These are phyloP conservation scores for Polydesmus complanatus DNA, from an alignment of 2,888 invertebrate genomes.

Conservation along the genomic window DNA sequence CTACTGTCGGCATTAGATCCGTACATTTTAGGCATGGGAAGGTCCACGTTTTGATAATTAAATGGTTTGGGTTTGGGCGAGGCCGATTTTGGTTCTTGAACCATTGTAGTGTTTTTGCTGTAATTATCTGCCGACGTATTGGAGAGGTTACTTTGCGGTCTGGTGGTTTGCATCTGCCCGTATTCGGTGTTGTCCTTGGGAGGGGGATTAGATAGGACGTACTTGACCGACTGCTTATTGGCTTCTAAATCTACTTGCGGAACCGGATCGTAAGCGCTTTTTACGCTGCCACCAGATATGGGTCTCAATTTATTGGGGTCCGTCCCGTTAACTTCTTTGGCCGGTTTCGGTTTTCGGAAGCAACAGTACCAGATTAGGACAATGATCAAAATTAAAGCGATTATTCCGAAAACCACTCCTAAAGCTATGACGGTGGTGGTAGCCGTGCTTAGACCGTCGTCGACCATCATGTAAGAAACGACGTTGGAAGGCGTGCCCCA, in stretches of 20 bases:
- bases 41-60: neutral
- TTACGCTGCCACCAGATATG: neutral
- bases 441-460: neutral
- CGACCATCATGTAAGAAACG: neutral
- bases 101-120: neutral
- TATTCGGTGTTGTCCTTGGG: too few relatives aligned
- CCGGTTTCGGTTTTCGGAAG: neutral
- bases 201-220: neutral
- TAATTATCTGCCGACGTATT: neutral
- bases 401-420: neutral
- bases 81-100: neutral
- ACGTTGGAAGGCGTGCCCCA: neutral
- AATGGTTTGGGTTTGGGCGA: neutral
- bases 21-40: too few relatives aligned
- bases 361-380: slow-evolving; percentile 1
- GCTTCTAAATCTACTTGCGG: neutral
- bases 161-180: too few relatives aligned
- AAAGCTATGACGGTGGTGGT: neutral
- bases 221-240: neutral
- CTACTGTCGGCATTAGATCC: neutral
- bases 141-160: neutral
- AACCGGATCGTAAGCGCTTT: neutral
- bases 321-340: neutral
- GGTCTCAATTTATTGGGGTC: neutral
- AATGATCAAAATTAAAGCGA: neutral